Evolutionary conservation across 2,888 invertebrate genomes (phyloP).

Genomic region (Gastracanthus pulcherrimus): DNA sequence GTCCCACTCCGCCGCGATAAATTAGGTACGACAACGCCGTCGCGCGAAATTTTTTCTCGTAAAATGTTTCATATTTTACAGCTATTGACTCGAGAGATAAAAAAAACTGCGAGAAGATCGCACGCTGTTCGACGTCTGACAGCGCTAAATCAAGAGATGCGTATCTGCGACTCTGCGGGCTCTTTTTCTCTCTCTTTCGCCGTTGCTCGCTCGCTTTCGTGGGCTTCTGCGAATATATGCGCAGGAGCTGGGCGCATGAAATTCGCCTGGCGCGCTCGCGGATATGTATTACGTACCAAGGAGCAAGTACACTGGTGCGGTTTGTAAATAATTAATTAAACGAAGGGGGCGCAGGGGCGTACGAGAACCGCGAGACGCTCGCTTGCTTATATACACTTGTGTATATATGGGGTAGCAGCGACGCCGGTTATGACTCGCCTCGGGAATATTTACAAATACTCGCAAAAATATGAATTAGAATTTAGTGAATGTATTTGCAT

Average conservation of each 20-base stretch:
- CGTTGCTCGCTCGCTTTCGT: too few relatives aligned
- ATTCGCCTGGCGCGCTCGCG: background rate
- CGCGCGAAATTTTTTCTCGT: conserved; percentile 10
- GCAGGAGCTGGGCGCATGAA: too few relatives aligned
- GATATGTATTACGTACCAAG: background rate
- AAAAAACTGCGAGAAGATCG: background rate
- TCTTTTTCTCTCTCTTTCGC: background rate
- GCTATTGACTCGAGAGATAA: background rate
- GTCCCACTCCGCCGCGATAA: conserved; percentile 13
- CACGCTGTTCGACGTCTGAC: background rate
- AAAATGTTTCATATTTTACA: conserved; percentile 9
- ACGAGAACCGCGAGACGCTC: too few relatives aligned
- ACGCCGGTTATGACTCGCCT: too few relatives aligned
- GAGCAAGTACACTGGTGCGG: conserved; percentile 3
- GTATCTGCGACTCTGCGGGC: background rate
- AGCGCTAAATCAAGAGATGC: conserved; percentile 25
- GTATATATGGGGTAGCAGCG: too few relatives aligned
- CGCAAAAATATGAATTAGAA: too few relatives aligned
- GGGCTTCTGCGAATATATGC: background rate
- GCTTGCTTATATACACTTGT: too few relatives aligned
- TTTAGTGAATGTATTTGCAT: too few relatives aligned
- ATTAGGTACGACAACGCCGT: too few relatives aligned
- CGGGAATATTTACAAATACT: too few relatives aligned
- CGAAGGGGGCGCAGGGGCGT: conserved; percentile 11
- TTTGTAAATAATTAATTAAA: conserved; percentile 38